These are phyloP conservation scores for Mus pahari DNA, from an alignment of 2,113 vertebrate genomes.

Conservation along the genomic window DNA sequence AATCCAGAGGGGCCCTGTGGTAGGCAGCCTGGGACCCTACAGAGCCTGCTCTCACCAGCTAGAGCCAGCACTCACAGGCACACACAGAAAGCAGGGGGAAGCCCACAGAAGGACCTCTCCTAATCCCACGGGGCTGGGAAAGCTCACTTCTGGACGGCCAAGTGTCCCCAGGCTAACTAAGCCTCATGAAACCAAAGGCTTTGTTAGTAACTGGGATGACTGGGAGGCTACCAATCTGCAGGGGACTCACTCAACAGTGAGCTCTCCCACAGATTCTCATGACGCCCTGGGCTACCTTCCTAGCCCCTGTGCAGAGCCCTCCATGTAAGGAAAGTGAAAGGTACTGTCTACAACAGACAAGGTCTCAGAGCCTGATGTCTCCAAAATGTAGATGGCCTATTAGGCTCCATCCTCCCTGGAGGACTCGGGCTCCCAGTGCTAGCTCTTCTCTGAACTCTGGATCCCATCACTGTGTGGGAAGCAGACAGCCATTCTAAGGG, in stretches of 20 bases:
- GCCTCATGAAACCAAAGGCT: not conserved
- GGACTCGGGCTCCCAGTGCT: not conserved
- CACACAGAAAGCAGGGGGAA: not conserved
- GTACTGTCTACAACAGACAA: not conserved
- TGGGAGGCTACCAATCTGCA: not conserved
- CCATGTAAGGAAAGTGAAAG: not conserved
- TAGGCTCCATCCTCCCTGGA: not conserved
- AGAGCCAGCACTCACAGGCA: not conserved
- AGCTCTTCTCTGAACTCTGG: not conserved
- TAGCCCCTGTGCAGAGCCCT: not conserved
- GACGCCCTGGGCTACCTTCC: not conserved
- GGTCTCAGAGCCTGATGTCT: not conserved
- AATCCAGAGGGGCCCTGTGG: conserved; percentile 5
- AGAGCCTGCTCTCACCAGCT: not conserved
- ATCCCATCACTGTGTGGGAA: not conserved
- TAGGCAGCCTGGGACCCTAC: not conserved
- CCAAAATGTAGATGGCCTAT: not conserved
- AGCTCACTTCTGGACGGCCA: not conserved
- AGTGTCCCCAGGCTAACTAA: not conserved
- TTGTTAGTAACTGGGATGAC: not conserved
- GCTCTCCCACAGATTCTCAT: not conserved
- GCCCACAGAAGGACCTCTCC: not conserved
- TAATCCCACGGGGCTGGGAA: not conserved
- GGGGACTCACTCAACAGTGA: not conserved
- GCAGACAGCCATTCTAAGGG: not conserved